These are phyloP conservation scores for Reticulitermes lucifugus DNA, from an alignment of 2,888 invertebrate genomes.

Conservation along the genomic window DNA sequence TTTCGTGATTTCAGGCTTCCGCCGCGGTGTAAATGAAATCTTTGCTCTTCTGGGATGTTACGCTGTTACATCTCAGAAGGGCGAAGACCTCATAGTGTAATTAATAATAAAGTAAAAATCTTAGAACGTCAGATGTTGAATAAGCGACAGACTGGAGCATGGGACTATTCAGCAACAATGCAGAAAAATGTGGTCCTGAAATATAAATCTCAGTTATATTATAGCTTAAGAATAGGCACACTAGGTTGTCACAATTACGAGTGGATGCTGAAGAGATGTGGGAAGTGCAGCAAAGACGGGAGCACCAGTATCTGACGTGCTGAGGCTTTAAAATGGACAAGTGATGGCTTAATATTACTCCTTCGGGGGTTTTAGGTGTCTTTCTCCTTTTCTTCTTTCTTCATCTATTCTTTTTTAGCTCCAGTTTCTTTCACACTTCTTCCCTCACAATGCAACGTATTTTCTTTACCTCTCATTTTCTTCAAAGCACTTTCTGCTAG, in stretches of 20 bases:
- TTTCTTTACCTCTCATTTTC: background rate
- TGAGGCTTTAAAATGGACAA: slow-evolving; percentile 2
- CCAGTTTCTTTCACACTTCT: background rate
- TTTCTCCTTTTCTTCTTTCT: background rate
- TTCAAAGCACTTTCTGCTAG: too few relatives aligned
- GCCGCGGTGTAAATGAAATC: too few relatives aligned
- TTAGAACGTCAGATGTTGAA: too few relatives aligned
- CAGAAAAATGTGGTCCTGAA: too few relatives aligned
- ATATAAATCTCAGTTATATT: background rate
- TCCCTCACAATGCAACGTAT: background rate
- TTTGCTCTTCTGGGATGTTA: too few relatives aligned
- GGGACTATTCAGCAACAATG: too few relatives aligned
- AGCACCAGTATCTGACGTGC: background rate
- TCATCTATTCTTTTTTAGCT: background rate
- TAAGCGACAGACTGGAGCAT: too few relatives aligned
- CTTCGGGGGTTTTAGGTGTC: slow-evolving; percentile 3
- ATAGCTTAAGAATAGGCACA: background rate
- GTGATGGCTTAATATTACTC: slow-evolving; percentile 28
- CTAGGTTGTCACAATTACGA: background rate
- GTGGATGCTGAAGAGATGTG: background rate
- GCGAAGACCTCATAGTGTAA: too few relatives aligned
- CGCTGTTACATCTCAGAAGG: too few relatives aligned
- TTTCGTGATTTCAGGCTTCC: too few relatives aligned
- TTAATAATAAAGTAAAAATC: too few relatives aligned
- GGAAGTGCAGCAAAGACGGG: background rate